Conservation (phyloP, 2,888 invertebrate genomes). For the Lypha dubia region DNA sequence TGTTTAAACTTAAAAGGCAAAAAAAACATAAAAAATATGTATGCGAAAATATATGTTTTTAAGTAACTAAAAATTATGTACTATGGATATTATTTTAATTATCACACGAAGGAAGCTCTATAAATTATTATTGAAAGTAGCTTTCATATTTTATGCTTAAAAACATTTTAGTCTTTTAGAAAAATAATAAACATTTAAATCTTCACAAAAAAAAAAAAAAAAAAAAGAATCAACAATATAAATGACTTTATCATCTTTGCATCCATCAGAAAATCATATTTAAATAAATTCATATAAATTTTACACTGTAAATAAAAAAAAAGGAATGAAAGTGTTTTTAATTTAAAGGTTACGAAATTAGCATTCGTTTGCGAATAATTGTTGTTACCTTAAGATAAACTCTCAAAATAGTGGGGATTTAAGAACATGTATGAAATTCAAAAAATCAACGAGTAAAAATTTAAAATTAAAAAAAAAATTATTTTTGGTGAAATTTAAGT, state of each 20-base stretch:
- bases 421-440: no score
- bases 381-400: no score
- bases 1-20: constrained; percentile 41
- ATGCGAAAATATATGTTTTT: not conserved
- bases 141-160: constrained; percentile 57
- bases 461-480: no score
- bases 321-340: constrained; percentile 10
- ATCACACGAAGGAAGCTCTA: constrained; percentile 26
- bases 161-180: constrained; percentile 53
- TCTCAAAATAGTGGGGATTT: no score
- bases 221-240: no score
- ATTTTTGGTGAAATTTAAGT: no score
- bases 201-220: not conserved
- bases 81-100: constrained; percentile 4
- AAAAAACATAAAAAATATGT: constrained; percentile 3
- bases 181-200: constrained; percentile 26
- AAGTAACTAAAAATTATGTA: not conserved
- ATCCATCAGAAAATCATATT: constrained; percentile 61
- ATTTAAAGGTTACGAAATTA: not conserved
- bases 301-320: constrained; percentile 72
- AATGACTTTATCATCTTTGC: constrained; percentile 39
- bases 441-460: no score
- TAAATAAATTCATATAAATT: constrained; percentile 70
- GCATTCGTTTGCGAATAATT: no score
- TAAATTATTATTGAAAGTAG: constrained; percentile 47